Conservation (phyloP, 2,797 vertebrate species). For the Tragelaphus oryx region DNA sequence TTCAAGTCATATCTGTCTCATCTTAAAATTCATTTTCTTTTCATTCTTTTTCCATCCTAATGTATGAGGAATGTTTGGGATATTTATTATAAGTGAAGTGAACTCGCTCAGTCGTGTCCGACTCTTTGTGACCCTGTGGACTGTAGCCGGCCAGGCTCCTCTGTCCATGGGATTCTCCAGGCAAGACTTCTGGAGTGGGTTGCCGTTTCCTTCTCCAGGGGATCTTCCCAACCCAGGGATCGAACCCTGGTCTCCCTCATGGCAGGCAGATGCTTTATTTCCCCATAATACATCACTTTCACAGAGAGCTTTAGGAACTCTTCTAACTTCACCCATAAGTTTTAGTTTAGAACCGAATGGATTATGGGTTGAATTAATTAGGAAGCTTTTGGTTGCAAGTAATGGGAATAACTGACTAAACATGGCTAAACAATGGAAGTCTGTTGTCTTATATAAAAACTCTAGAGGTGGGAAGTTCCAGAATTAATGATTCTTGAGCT, state of each 20-base stretch:
- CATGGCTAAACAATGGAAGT: background rate
- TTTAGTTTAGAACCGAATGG: background rate
- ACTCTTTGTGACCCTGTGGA: too few relatives aligned
- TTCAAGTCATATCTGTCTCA: background rate
- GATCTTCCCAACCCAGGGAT: too few relatives aligned
- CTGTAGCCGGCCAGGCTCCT: too few relatives aligned
- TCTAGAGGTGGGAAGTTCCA: background rate
- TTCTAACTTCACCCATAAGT: background rate
- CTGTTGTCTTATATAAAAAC: background rate
- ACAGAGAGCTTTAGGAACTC: background rate
- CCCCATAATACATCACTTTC: background rate
- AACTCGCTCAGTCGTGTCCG: too few relatives aligned
- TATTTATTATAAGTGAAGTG: background rate
- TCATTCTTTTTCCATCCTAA: background rate
- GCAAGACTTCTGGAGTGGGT: too few relatives aligned
- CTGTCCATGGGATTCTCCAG: too few relatives aligned
- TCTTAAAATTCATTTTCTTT: background rate
- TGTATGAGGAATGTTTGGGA: background rate
- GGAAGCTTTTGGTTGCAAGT: background rate
- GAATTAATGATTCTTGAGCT: background rate
- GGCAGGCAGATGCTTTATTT: background rate
- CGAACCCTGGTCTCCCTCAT: too few relatives aligned
- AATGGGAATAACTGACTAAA: background rate
- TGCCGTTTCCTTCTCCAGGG: too few relatives aligned
- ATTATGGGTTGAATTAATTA: background rate